phyloP scores from a whole-genome alignment of 2,113 vertebrate genomes.

The Erpornis zantholeuca region DNA sequence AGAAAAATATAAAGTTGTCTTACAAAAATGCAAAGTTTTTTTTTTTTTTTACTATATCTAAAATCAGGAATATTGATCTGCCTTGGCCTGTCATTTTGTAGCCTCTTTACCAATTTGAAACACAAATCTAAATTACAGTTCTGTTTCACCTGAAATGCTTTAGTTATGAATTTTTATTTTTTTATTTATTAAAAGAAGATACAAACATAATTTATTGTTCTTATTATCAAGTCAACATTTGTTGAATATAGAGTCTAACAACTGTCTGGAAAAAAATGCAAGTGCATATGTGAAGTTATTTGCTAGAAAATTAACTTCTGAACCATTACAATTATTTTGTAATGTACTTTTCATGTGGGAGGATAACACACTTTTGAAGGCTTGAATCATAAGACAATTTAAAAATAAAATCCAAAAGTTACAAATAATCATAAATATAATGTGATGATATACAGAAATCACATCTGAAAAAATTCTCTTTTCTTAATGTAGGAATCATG shows the following conservation, averaged over 20 bases:
- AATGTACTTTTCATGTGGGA: neutral
- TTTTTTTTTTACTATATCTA: neutral
- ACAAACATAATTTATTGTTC: neutral
- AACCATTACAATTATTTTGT: neutral
- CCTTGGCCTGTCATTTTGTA: neutral
- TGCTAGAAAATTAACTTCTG: neutral
- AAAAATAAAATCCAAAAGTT: neutral
- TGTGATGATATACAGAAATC: neutral
- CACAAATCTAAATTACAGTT: neutral
- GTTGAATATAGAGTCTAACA: neutral
- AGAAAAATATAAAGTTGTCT: neutral
- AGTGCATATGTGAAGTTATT: neutral
- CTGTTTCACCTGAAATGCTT: neutral
- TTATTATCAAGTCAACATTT: neutral
- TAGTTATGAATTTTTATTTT: neutral
- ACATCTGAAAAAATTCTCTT: neutral
- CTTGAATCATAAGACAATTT: neutral
- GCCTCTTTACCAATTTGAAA: neutral
- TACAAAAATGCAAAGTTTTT: neutral
- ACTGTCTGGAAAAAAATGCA: neutral
- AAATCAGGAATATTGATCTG: neutral
- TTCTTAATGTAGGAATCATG: neutral
- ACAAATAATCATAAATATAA: neutral
- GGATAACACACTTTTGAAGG: neutral
- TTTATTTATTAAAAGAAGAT: neutral